A percentile compares a stretch with the other conserved stretches of the same genome.
These are phyloP conservation scores for Hesperophylax magnus DNA, from an alignment of 1,140 invertebrate genomes.

Conservation along the genomic window DNA sequence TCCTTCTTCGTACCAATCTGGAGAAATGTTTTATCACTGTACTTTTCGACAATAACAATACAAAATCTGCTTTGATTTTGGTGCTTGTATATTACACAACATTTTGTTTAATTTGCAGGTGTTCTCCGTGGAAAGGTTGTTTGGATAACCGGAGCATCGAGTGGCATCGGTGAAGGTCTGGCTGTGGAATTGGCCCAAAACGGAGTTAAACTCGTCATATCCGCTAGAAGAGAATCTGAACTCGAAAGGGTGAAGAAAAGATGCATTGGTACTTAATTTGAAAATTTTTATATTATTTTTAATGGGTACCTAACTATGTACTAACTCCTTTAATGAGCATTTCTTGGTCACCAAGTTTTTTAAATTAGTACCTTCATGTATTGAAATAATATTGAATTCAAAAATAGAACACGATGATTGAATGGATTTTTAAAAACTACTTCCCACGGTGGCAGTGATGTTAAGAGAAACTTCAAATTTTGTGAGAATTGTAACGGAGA, in stretches of 20 bases:
- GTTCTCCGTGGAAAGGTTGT: constrained; percentile 82
- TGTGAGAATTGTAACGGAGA: too few relatives aligned
- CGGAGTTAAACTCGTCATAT: constrained; percentile 81
- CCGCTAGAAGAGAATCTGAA: constrained; percentile 81
- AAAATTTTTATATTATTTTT: too few relatives aligned
- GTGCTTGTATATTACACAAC: neutral
- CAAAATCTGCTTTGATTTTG: neutral
- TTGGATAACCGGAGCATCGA: constrained; percentile 92
- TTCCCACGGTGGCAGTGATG: too few relatives aligned
- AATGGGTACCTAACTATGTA: too few relatives aligned
- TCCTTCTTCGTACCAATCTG: too few relatives aligned
- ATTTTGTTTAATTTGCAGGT: constrained; percentile 62
- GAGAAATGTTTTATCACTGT: neutral
- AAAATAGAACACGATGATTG: too few relatives aligned
- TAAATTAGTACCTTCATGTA: too few relatives aligned
- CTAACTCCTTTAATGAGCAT: too few relatives aligned
- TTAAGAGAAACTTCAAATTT: too few relatives aligned
- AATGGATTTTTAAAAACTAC: too few relatives aligned
- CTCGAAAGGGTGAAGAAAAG: constrained; percentile 82
- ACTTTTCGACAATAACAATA: neutral
- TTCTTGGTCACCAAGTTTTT: too few relatives aligned
- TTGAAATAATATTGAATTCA: too few relatives aligned
- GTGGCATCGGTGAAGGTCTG: constrained; percentile 88
- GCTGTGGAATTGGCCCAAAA: constrained; percentile 80
- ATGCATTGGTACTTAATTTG: constrained; percentile 72